phyloP scores from a whole-genome alignment of 1,140 invertebrate species.

The Triops longicaudatus region DNA sequence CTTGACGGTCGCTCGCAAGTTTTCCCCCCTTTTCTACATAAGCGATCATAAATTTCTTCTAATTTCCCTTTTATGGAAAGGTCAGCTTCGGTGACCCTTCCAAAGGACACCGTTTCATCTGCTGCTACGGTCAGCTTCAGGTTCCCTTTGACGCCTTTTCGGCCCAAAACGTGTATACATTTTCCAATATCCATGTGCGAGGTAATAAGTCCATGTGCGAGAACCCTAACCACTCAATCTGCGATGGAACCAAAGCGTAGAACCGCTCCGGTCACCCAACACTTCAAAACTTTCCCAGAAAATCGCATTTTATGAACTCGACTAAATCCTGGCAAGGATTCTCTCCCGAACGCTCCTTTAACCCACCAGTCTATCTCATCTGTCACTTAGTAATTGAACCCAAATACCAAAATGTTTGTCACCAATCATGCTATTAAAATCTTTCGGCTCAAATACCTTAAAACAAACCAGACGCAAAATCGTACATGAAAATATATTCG shows the following conservation, averaged over 20 bases:
- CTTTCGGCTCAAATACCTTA: no score
- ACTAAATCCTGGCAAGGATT: background rate
- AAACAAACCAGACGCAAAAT: no score
- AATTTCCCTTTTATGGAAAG: background rate
- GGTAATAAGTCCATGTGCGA: background rate
- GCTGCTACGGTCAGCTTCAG: background rate
- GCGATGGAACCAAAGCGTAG: background rate
- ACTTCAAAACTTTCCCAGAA: background rate
- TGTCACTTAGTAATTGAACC: no score
- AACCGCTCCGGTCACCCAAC: background rate
- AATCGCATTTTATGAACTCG: background rate
- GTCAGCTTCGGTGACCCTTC: background rate
- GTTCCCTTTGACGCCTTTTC: background rate
- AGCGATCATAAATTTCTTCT: background rate
- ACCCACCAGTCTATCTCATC: no score
- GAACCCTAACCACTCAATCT: slow-evolving; percentile 5
- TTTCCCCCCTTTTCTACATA: background rate
- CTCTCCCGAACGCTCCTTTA: background rate
- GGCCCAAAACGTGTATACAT: background rate
- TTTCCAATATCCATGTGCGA: background rate
- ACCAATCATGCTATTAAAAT: no score
- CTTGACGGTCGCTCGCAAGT: background rate
- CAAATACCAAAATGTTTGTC: no score
- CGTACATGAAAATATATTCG: no score
- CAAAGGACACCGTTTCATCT: no score